These are phyloP conservation scores for Stenodera caucasica DNA, from an alignment of 2,888 invertebrate species.

Conservation along the genomic window DNA sequence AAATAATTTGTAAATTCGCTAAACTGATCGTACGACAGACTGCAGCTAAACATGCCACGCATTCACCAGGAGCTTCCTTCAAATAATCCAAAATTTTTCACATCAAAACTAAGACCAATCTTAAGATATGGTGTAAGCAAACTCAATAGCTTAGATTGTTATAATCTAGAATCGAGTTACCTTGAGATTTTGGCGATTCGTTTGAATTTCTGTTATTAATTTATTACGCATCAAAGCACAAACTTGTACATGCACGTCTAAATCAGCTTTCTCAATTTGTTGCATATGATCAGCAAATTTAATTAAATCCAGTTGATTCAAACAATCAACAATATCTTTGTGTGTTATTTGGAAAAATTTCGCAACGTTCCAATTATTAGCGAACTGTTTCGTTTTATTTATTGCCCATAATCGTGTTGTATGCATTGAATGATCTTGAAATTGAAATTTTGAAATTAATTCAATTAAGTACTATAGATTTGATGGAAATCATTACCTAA, in stretches of 20 bases:
- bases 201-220: conserved; percentile 76
- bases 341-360: conserved; percentile 72
- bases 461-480: conserved; percentile 20
- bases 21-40: conserved; percentile 77
- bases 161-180: no score
- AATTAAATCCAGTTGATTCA: conserved; percentile 61
- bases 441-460: not conserved
- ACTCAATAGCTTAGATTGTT: no score
- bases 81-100: conserved; percentile 32
- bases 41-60: conserved; percentile 70
- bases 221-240: conserved; percentile 81
- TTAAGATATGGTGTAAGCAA: not conserved
- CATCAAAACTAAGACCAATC: not conserved
- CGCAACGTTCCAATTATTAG: conserved; percentile 75
- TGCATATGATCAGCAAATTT: conserved; percentile 65
- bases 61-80: conserved; percentile 73
- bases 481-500: conserved; percentile 60
- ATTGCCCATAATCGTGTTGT: conserved; percentile 77
- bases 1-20: conserved; percentile 80
- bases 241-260: conserved; percentile 77
- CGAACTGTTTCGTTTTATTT: conserved; percentile 70
- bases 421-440: conserved; percentile 75
- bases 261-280: conserved; percentile 58
- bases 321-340: conserved; percentile 65
- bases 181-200: conserved; percentile 74